Evolutionary conservation across 2,797 vertebrate genomes (phyloP).

Genomic region (Austrolebias charrua): DNA sequence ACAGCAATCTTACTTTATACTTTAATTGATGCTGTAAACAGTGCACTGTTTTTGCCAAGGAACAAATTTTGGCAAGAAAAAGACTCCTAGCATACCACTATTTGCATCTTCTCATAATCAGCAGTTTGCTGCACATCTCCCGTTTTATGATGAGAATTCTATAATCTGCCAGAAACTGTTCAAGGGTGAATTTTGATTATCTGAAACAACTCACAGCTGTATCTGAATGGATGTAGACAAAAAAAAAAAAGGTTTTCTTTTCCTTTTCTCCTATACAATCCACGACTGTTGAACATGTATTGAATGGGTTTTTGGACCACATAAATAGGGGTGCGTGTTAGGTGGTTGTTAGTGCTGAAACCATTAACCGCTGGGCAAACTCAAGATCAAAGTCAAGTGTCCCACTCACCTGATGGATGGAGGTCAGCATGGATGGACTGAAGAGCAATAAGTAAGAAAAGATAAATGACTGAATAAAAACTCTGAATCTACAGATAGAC

Average conservation of each 20-base stretch:
- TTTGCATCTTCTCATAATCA: no score
- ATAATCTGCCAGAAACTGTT: no score
- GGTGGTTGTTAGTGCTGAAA: slow-evolving; percentile 2
- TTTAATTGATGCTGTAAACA: not conserved
- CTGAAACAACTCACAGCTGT: not conserved
- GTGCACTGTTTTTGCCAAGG: not conserved
- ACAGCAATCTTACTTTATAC: not conserved
- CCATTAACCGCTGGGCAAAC: slow-evolving; percentile 24
- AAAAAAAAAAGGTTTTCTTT: not conserved
- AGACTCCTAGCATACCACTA: no score
- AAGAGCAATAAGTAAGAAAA: slow-evolving; percentile 9
- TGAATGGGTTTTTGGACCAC: not conserved
- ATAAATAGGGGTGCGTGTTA: not conserved
- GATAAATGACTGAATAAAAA: slow-evolving; percentile 38
- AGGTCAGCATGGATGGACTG: slow-evolving; percentile 26
- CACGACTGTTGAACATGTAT: no score
- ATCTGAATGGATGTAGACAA: not conserved
- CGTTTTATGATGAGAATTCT: no score
- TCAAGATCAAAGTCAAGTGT: slow-evolving; percentile 53
- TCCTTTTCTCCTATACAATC: not conserved
- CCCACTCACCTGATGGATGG: slow-evolving; percentile 49
- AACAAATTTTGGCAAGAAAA: not conserved
- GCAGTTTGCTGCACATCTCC: no score
- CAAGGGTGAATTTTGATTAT: no score
- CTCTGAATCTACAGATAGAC: slow-evolving; percentile 33